Conservation (phyloP, 1,140 invertebrate genomes). For the Linepithema humile region DNA sequence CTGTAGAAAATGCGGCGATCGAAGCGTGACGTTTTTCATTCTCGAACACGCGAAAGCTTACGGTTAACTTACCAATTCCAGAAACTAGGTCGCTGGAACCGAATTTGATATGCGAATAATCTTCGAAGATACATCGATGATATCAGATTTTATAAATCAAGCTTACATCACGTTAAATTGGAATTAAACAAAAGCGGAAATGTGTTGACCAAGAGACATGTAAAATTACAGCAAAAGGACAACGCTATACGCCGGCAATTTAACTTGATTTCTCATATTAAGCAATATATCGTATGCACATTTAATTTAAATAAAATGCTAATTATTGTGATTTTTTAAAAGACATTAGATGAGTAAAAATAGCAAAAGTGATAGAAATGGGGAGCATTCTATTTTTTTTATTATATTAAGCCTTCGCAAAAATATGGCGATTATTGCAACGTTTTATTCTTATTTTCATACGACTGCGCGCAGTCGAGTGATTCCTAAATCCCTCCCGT, state of each 20-base stretch:
- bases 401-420: not conserved
- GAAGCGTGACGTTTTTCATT: slow-evolving; percentile 42
- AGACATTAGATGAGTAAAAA: not conserved
- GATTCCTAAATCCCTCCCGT: not conserved
- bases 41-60: slow-evolving; percentile 6
- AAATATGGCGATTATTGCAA: not conserved
- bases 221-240: not conserved
- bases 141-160: slow-evolving; percentile 24
- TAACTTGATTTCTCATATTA: not conserved
- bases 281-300: not conserved
- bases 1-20: slow-evolving; percentile 38
- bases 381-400: not conserved
- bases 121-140: slow-evolving; percentile 26
- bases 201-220: not conserved
- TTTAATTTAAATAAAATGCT: not conserved
- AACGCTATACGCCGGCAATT: too few relatives aligned
- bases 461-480: not conserved
- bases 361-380: not conserved
- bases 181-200: slow-evolving; percentile 9
- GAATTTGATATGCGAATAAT: slow-evolving; percentile 44
- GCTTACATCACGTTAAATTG: not conserved
- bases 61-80: slow-evolving; percentile 37
- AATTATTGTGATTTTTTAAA: not conserved
- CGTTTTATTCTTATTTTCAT: not conserved
- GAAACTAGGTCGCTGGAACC: slow-evolving; percentile 33